A percentile compares a stretch with the other conserved stretches of the same genome.
Evolutionary conservation across 2,888 invertebrate genomes (phyloP).

Genomic region (Drosophila ustulata): DNA sequence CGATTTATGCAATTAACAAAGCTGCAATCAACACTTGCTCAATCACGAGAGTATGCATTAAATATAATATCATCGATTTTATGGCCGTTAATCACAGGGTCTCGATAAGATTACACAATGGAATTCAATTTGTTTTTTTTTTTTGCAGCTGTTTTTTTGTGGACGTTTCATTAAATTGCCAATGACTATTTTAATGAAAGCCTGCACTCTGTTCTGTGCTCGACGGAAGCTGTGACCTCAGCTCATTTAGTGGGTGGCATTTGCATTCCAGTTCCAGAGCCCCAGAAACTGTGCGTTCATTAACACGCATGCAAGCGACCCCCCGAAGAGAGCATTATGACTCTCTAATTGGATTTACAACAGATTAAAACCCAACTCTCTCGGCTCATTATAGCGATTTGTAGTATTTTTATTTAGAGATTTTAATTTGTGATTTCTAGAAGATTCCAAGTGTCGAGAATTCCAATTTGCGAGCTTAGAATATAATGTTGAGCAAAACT

Average conservation of each 20-base stretch:
- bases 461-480: no score
- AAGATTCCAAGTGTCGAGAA: no score
- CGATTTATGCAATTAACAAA: conserved; percentile 40
- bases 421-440: neutral
- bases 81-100: conserved; percentile 15
- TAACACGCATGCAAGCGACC: conserved; percentile 1
- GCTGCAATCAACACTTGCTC: conserved; percentile 16
- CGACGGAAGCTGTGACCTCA: conserved; percentile 44
- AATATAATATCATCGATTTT: neutral
- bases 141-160: neutral
- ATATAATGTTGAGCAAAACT: no score
- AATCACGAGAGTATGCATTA: conserved; percentile 35
- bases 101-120: conserved; percentile 11
- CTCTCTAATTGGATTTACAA: conserved; percentile 8
- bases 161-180: conserved; percentile 28
- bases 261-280: conserved; percentile 4
- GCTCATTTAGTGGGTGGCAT: conserved; percentile 37
- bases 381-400: neutral
- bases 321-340: neutral
- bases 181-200: conserved; percentile 37
- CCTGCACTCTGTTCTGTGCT: conserved; percentile 22
- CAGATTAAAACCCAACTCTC: neutral
- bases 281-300: conserved; percentile 8
- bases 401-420: neutral
- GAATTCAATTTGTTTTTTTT: conserved; percentile 18